A percentile compares a stretch with the other conserved stretches of the same genome.
These are phyloP conservation scores for Falco biarmicus DNA, from an alignment of 2,797 vertebrate genomes.

Conservation along the genomic window DNA sequence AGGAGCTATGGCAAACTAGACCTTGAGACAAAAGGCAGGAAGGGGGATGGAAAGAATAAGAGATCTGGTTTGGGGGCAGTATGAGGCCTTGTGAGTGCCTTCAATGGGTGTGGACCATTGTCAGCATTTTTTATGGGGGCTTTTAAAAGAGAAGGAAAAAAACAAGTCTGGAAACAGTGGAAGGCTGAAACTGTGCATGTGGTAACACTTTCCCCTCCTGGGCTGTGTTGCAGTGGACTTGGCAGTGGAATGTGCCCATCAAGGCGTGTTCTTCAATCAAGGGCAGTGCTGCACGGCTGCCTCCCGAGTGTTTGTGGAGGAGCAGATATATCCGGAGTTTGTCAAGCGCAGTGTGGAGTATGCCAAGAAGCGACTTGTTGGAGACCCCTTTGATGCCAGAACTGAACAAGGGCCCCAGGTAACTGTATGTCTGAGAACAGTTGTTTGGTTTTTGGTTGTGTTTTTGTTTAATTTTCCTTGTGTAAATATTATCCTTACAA, in stretches of 20 bases:
- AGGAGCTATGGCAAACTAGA: not conserved
- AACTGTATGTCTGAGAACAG: slow-evolving; percentile 5
- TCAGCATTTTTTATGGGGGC: not conserved
- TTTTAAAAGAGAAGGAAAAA: not conserved
- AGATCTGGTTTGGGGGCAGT: not conserved
- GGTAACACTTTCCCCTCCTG: slow-evolving; percentile 22
- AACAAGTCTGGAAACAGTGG: not conserved
- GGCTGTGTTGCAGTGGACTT: slow-evolving; percentile 83
- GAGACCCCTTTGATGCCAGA: slow-evolving; percentile 89
- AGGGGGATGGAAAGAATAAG: not conserved
- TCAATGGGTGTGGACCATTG: not conserved
- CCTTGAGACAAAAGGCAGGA: not conserved
- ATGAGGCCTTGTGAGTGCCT: not conserved
- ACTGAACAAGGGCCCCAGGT: slow-evolving; percentile 96
- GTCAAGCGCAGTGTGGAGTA: slow-evolving; percentile 87
- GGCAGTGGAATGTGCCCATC: slow-evolving; percentile 93
- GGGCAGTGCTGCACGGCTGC: slow-evolving; percentile 96
- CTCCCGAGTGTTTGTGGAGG: slow-evolving; percentile 91
- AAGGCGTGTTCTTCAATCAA: slow-evolving; percentile 95
- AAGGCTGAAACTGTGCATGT: not conserved
- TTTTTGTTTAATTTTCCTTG: slow-evolving; percentile 31
- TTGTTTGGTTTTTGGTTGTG: slow-evolving; percentile 36
- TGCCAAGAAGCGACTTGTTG: slow-evolving; percentile 84
- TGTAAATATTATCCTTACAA: slow-evolving; percentile 53
- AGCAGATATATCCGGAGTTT: slow-evolving; percentile 90